These are phyloP conservation scores for Kryptolebias ocellatus DNA, from an alignment of 2,797 vertebrate genomes.

Conservation along the genomic window DNA sequence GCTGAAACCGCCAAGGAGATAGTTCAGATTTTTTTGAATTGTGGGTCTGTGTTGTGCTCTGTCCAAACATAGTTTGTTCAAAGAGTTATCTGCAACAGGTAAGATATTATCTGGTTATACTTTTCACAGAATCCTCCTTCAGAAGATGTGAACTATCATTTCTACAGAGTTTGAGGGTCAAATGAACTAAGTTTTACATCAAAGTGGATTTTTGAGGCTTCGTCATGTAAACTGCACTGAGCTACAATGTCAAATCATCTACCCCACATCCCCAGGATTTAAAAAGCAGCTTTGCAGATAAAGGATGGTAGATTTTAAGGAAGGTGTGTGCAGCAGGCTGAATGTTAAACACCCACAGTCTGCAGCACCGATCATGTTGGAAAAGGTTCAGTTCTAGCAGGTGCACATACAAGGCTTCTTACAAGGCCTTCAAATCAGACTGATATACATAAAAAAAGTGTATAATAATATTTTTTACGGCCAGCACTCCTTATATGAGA, in stretches of 20 bases:
- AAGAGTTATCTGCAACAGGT: too few species aligned
- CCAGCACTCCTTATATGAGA: too few species aligned
- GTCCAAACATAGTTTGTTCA: too few species aligned
- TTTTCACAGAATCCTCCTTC: too few species aligned
- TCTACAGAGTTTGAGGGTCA: conserved; percentile 8
- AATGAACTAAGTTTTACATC: conserved; percentile 17
- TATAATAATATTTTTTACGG: too few species aligned
- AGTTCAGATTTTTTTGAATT: too few species aligned
- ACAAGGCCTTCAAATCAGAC: conserved; percentile 27
- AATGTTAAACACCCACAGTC: conserved; percentile 76
- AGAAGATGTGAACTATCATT: background rate
- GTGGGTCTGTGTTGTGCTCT: too few species aligned
- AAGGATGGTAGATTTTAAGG: conserved; percentile 7
- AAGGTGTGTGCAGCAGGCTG: conserved; percentile 54
- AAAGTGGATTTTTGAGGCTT: conserved; percentile 32
- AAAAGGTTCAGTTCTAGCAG: conserved; percentile 76
- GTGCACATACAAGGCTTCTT: conserved; percentile 66
- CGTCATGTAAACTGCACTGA: conserved; percentile 55
- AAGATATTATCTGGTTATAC: too few species aligned
- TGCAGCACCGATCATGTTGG: conserved; percentile 65
- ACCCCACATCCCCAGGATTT: conserved; percentile 23
- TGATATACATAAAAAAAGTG: background rate
- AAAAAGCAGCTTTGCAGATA: conserved; percentile 5
- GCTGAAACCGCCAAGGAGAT: too few species aligned
- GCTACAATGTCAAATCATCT: background rate